phyloP scores from a whole-genome alignment of 1,140 invertebrate species.

The Drosophila hydei region DNA sequence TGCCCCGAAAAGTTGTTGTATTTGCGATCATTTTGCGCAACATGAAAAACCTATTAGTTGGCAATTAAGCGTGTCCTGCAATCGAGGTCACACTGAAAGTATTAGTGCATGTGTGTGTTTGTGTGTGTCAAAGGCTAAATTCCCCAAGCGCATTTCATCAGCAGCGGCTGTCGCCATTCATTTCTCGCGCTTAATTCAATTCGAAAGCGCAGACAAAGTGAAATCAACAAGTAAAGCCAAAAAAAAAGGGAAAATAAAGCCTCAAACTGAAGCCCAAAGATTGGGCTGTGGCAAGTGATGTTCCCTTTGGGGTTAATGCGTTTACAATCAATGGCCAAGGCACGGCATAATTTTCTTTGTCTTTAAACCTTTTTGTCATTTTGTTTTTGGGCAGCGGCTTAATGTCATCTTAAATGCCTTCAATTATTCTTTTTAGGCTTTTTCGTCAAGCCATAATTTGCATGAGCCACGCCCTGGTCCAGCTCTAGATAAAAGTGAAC shows the following conservation, averaged over 20 bases:
- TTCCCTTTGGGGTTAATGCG: conserved; percentile 15
- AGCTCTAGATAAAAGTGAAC: conserved; percentile 37
- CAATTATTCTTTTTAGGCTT: conserved; percentile 55
- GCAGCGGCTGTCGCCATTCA: conserved; percentile 50
- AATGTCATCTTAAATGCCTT: conserved; percentile 72
- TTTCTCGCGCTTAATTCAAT: conserved; percentile 67
- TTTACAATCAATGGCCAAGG: conserved; percentile 18
- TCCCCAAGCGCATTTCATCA: conserved; percentile 24
- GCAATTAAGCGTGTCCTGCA: conserved; percentile 54
- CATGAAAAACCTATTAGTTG: conserved; percentile 55
- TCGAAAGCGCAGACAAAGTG: conserved; percentile 19
- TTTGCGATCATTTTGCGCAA: conserved; percentile 33
- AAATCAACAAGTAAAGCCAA: conserved; percentile 74
- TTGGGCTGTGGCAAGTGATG: background rate
- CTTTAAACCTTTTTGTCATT: conserved; percentile 37
- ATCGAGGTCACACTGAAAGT: conserved; percentile 17
- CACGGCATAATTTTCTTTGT: background rate
- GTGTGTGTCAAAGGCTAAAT: conserved; percentile 1
- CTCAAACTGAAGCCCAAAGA: background rate
- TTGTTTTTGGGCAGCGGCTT: conserved; percentile 32
- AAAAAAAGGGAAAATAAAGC: background rate
- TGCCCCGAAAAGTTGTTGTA: conserved; percentile 6
- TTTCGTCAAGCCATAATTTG: conserved; percentile 50
- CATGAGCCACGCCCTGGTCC: conserved; percentile 31
- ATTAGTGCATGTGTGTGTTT: too few species aligned